Percentiles rank a stretch among this genome's conserved stretches.
These are phyloP conservation scores for Epiperipatus broadwayi DNA, from an alignment of 2,888 invertebrate species.

Conservation along the genomic window DNA sequence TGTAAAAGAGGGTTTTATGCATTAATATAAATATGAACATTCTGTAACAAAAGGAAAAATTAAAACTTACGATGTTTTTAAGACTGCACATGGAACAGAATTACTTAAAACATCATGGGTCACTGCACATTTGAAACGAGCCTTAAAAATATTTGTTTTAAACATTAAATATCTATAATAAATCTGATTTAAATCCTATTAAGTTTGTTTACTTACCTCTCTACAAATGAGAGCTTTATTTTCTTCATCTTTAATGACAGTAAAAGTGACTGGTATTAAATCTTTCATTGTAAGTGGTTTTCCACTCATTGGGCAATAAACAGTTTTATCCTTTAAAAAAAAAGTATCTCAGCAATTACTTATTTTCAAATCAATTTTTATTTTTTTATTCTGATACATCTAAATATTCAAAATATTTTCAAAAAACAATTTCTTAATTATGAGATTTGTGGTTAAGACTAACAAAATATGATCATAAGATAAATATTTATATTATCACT, in stretches of 20 bases:
- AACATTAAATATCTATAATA: conserved; percentile 11
- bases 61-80: conserved; percentile 55
- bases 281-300: conserved; percentile 74
- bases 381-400: too few relatives aligned
- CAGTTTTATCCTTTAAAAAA: conserved; percentile 40
- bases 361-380: too few relatives aligned
- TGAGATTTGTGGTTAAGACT: too few relatives aligned
- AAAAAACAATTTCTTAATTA: too few relatives aligned
- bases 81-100: conserved; percentile 77
- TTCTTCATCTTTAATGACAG: conserved; percentile 64
- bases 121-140: conserved; percentile 90
- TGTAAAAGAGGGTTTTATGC: too few relatives aligned
- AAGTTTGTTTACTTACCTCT: conserved; percentile 34
- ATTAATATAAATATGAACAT: too few relatives aligned
- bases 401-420: too few relatives aligned
- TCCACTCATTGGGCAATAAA: conserved; percentile 65
- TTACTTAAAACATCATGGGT: conserved; percentile 89
- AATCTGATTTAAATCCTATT: background rate
- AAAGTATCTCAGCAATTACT: too few relatives aligned
- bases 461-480: too few relatives aligned
- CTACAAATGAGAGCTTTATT: conserved; percentile 68
- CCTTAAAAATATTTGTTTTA: too few relatives aligned
- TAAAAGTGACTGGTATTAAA: conserved; percentile 78
- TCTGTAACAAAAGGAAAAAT: conserved; percentile 1
- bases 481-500: too few relatives aligned